phyloP scores from a whole-genome alignment of 1,140 invertebrate species.

The Thaumetopoea pityocampa region DNA sequence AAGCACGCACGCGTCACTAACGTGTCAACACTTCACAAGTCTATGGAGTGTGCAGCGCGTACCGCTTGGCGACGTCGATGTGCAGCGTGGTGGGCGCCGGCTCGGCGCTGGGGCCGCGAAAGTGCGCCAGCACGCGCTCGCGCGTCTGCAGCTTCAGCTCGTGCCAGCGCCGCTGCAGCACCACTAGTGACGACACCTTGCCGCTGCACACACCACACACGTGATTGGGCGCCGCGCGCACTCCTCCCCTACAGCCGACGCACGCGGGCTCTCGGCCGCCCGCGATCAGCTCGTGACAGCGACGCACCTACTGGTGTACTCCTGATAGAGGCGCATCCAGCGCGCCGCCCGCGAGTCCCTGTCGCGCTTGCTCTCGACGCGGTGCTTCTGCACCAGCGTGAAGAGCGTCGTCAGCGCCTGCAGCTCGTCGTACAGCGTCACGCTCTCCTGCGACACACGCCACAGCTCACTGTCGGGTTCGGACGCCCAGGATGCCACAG shows the following conservation, averaged over 20 bases:
- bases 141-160: conserved; percentile 17
- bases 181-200: background rate
- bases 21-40: no score
- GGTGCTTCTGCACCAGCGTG: conserved; percentile 1
- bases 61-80: background rate
- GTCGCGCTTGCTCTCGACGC: background rate
- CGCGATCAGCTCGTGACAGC: no score
- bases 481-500: no score
- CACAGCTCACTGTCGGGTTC: no score
- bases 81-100: background rate
- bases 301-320: conserved; percentile 1
- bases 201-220: background rate
- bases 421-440: conserved; percentile 1
- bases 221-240: background rate
- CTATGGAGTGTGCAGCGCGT: no score
- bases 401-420: conserved; percentile 5
- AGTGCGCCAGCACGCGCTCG: background rate
- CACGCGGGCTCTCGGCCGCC: no score
- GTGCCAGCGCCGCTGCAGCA: conserved; percentile 19
- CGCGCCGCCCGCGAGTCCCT: background rate
- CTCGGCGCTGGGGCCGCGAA: background rate
- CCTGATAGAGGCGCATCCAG: conserved; percentile 1
- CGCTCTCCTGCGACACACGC: conserved; percentile 1
- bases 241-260: no score
- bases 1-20: no score